These are phyloP conservation scores for Nycticryphes semicollaris DNA, from an alignment of 2,113 vertebrate genomes.

Conservation along the genomic window DNA sequence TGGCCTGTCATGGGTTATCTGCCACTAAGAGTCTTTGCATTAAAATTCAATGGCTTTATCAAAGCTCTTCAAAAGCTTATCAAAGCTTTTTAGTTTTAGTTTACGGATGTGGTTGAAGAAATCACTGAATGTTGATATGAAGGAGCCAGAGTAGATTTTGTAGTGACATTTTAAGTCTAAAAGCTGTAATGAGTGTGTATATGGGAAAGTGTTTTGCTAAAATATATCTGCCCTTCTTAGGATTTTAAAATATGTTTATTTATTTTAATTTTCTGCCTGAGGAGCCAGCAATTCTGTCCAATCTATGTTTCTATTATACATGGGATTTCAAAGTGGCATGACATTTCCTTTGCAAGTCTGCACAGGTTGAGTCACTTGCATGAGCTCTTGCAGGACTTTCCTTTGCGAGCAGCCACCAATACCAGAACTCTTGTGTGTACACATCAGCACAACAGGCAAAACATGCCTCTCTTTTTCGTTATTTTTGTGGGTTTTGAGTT, in stretches of 20 bases:
- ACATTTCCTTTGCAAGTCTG: not conserved
- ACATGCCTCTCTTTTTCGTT: not conserved
- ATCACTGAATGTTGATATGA: not conserved
- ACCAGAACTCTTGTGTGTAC: not conserved
- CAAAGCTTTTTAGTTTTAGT: not conserved
- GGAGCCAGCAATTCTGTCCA: not conserved
- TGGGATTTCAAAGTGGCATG: not conserved
- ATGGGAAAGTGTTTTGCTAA: not conserved
- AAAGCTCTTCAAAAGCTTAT: not conserved
- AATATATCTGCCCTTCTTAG: not conserved
- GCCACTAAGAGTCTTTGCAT: not conserved
- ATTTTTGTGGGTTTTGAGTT: not conserved
- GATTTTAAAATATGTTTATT: not conserved
- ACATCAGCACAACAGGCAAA: not conserved
- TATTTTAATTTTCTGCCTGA: not conserved
- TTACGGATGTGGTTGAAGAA: not conserved
- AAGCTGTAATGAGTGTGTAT: not conserved
- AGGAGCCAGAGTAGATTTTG: not conserved
- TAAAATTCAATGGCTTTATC: not conserved
- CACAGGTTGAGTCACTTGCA: rapidly evolving
- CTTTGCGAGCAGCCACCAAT: not conserved
- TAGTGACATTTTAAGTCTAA: not conserved
- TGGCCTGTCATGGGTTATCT: not conserved
- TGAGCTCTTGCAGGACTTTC: not conserved
- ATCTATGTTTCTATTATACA: not conserved